Base-by-base conservation (phyloP, 1,140 invertebrate species). In the Calliopsis andreniformis region DNA sequence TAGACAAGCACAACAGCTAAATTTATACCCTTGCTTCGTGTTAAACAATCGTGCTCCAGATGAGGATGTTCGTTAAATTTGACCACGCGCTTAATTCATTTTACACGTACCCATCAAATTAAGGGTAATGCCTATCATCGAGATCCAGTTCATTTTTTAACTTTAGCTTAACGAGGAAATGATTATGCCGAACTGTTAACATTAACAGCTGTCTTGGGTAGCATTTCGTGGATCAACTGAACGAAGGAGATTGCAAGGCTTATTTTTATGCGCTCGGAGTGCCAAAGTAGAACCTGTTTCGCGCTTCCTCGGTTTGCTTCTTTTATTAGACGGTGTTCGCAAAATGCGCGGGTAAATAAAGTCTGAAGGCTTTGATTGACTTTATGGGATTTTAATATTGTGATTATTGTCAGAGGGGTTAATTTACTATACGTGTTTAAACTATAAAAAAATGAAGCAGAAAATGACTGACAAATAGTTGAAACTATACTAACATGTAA, bases 261-360 rank as follows among this genome's bases (percentile, higher is more conserved):
- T 6, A 45, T 39, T 51, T 77, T 62, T 63, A 62, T 71, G 23
- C 20, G 30, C 47, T 16, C 16, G 0, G n/a, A n/a, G n/a, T n/a
- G 23, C 4, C 14, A 6, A 56, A 28, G 30, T 30, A 62, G 0
- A 7, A 45, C 14, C 2, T 3, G 39, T 35, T 47, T 23, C 32
- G 5, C 35, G 30, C 35, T 18, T 7, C 23, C 8, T 3, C 16
- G 14, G 43, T 78, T 78, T 78, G 42, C 2, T n/a, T 8, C 25
- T 3, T 16, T 45, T 58, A 42, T 78, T 78, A 78, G 42, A 16
- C 10, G n/a, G 3, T 1, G n/a, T 32, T 55, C 12, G 76, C 30
- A 25, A 63, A 58, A 28, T 23, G 23, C 42, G 3, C 25, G 45
- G 12, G 25, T 43, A 25, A 18, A 28, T 4, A 28, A 8, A 7